These are phyloP conservation scores for Cetonia aurata DNA, from an alignment of 2,888 invertebrate genomes.

Conservation along the genomic window DNA sequence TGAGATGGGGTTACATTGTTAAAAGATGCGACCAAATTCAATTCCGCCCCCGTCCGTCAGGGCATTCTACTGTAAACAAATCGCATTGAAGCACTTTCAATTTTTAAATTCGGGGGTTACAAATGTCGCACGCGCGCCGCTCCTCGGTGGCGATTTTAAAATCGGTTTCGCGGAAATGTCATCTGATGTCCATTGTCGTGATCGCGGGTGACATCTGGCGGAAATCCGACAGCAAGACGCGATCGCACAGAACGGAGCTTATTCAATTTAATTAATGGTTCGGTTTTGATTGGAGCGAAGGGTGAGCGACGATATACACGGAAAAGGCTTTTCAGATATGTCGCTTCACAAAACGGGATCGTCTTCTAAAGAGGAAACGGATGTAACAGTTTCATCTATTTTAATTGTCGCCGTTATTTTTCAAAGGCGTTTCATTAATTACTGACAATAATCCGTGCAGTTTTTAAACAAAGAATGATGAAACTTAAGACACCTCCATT, in stretches of 20 bases:
- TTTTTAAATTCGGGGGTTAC: slow-evolving; percentile 63
- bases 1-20: slow-evolving; percentile 63
- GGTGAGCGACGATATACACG: slow-evolving; percentile 50
- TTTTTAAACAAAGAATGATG: too few species aligned
- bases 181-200: slow-evolving; percentile 63
- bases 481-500: too few species aligned
- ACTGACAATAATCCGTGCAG: too few species aligned
- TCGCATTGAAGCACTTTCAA: slow-evolving; percentile 66
- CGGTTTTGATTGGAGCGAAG: slow-evolving; percentile 57
- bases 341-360: too few species aligned
- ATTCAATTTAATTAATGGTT: slow-evolving; percentile 66
- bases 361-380: too few species aligned
- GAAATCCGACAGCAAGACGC: slow-evolving; percentile 61
- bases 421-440: too few species aligned
- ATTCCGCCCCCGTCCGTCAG: slow-evolving; percentile 65
- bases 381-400: too few species aligned
- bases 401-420: too few species aligned
- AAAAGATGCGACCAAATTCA: slow-evolving; percentile 62
- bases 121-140: slow-evolving; percentile 51
- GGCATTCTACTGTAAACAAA: slow-evolving; percentile 65
- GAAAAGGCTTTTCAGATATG: slow-evolving; percentile 48
- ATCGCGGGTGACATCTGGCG: slow-evolving; percentile 65
- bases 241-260: slow-evolving; percentile 55
- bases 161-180: slow-evolving; percentile 64
- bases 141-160: slow-evolving; percentile 60